Evolutionary conservation across 2,113 vertebrate genomes (phyloP).

Genomic region (Bubo bubo): DNA sequence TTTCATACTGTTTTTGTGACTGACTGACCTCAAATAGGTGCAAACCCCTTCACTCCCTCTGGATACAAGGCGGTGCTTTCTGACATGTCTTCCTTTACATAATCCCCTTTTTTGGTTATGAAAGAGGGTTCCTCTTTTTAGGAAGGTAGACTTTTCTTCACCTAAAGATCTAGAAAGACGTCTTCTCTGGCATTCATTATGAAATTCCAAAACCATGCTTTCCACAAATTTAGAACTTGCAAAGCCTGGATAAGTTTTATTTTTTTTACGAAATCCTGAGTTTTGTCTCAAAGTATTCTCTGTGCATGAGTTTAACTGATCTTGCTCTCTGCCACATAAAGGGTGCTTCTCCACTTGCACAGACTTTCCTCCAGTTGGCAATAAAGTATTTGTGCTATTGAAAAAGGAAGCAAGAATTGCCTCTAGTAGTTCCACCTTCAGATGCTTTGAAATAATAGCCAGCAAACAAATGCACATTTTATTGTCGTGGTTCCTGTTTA

Average conservation of each 20-base stretch:
- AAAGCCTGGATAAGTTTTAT: neutral
- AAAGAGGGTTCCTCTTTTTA: neutral
- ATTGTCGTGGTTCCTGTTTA: neutral
- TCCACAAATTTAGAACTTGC: neutral
- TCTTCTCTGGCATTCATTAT: neutral
- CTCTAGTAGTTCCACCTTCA: neutral
- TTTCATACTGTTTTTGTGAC: neutral
- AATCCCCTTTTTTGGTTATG: neutral
- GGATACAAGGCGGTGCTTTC: neutral
- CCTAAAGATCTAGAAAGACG: neutral
- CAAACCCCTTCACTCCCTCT: neutral
- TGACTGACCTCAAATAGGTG: neutral
- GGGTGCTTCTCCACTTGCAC: neutral
- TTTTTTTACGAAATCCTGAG: neutral
- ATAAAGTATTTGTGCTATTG: neutral
- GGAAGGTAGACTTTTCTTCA: neutral
- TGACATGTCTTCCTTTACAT: neutral
- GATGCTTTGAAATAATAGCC: constrained; percentile 5
- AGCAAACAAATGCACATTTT: neutral
- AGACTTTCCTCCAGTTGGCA: neutral
- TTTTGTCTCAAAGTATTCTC: neutral
- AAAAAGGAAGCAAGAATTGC: neutral
- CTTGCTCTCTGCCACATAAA: neutral
- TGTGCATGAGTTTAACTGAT: neutral
- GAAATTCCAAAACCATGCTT: neutral